Percentiles rank a stretch among this genome's conserved stretches.
phyloP scores from a whole-genome alignment of 2,888 invertebrate genomes.

The Alsophila aescularia region DNA sequence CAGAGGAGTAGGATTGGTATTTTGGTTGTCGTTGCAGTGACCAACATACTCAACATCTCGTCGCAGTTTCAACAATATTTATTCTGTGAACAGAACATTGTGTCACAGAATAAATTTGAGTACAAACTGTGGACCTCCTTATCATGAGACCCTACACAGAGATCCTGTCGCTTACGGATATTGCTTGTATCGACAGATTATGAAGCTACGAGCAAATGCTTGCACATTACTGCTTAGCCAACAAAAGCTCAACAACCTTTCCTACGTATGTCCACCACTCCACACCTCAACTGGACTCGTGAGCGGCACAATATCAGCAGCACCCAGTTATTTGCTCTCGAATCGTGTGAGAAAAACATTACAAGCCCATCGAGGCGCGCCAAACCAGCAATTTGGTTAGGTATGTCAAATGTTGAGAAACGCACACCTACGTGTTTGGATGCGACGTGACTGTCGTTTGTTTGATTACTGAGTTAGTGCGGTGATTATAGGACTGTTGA shows the following conservation, averaged over 20 bases:
- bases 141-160: no score
- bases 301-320: constrained; percentile 76
- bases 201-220: background rate
- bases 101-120: no score
- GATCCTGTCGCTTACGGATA: no score
- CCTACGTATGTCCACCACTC: constrained; percentile 44
- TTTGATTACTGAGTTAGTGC: constrained; percentile 52
- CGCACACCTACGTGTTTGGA: constrained; percentile 39
- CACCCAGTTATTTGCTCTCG: constrained; percentile 81
- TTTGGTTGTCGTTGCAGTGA: no score
- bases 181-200: no score
- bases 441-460: constrained; percentile 62
- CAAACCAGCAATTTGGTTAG: constrained; percentile 70
- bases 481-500: constrained; percentile 1
- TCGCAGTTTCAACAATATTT: no score
- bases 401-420: constrained; percentile 81
- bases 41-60: no score
- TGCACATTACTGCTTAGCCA: background rate
- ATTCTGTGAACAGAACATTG: no score
- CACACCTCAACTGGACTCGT: constrained; percentile 66
- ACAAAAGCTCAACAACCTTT: constrained; percentile 24
- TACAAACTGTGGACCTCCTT: no score
- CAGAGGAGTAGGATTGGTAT: no score
- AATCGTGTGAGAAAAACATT: constrained; percentile 82
- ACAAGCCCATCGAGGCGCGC: constrained; percentile 52